phyloP scores from a whole-genome alignment of 1,140 invertebrate genomes.

The Heliothis virescens region DNA sequence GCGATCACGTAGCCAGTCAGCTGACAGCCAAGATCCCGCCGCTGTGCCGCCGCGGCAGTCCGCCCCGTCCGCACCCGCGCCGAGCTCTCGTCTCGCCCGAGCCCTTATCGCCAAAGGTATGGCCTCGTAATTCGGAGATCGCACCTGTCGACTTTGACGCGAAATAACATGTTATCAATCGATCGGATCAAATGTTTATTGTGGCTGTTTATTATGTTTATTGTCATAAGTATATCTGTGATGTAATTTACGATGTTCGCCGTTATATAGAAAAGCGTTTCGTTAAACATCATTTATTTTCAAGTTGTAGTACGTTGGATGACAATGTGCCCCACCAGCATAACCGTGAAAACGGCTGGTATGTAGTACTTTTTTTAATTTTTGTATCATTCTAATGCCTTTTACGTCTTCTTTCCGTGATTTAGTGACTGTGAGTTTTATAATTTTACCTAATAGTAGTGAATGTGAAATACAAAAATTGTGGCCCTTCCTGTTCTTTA shows the following conservation, averaged over 20 bases:
- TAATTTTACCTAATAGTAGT: no score
- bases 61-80: constrained; percentile 49
- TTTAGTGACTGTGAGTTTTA: no score
- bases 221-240: constrained; percentile 31
- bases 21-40: constrained; percentile 51
- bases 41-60: constrained; percentile 55
- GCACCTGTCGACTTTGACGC: constrained; percentile 52
- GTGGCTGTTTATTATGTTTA: constrained; percentile 51
- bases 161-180: constrained; percentile 60
- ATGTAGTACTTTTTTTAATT: constrained; percentile 23
- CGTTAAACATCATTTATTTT: constrained; percentile 6
- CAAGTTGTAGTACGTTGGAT: constrained; percentile 19
- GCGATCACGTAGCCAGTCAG: constrained; percentile 59
- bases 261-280: constrained; percentile 43
- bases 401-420: no score
- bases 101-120: constrained; percentile 70
- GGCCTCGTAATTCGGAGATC: constrained; percentile 66
- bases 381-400: neutral
- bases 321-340: constrained; percentile 21
- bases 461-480: no score
- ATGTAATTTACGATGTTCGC: constrained; percentile 55
- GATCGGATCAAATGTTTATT: constrained; percentile 59
- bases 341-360: constrained; percentile 15
- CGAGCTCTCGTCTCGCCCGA: constrained; percentile 65
- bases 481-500: no score